Evolutionary conservation across 2,797 vertebrate species (phyloP), one percentile per base, ranked within the genome.

Genomic region (Zenarchopterus dispar): DNA sequence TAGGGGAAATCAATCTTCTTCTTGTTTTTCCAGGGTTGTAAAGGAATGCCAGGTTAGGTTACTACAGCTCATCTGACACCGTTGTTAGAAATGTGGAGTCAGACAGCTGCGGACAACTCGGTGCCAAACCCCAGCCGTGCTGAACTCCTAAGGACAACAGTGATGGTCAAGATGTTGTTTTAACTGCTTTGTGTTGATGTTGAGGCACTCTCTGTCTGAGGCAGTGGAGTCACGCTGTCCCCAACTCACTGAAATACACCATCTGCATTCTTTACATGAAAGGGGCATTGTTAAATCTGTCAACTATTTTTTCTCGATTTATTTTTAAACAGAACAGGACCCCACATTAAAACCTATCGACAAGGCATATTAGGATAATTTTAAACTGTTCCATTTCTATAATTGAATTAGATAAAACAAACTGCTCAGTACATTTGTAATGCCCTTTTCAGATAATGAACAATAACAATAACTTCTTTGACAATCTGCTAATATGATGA

Each of bases 101-200:
- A 8, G 82, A 92, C 94, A 94, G 93, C 93, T 94, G 93, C 51
- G 86, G 93, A 92, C 91, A 56, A 50, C 44, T 76, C 73, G 92
- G 93, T 89, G 93, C 92, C 93, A 82, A 81, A 83, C 87, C 87
- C 90, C 82, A 58, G 77, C 84, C 49, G 87, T 85, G 92, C 78
- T 56, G 70, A 75, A 77, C 84, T 86, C 83, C 54, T 62, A 43
- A 28, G 39, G 87, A 90, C 86, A 77, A 75, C 28, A 49, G 65
- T 54, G 76, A 67, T 24, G 58, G 70, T 79, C 73, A 74, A 79
- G 56, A 59, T 76, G 86, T 88, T 91, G 75, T 85, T 90, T 90
- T 83, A 82, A 90, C 84, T 56, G 78, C 56, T 56, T 59, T 46
- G 67, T 56, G 74, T 67, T 89, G 84, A 79, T 71, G 67, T 90